Evolutionary conservation across 2,113 vertebrate species (phyloP).

Genomic region (Phodopus roborovskii): DNA sequence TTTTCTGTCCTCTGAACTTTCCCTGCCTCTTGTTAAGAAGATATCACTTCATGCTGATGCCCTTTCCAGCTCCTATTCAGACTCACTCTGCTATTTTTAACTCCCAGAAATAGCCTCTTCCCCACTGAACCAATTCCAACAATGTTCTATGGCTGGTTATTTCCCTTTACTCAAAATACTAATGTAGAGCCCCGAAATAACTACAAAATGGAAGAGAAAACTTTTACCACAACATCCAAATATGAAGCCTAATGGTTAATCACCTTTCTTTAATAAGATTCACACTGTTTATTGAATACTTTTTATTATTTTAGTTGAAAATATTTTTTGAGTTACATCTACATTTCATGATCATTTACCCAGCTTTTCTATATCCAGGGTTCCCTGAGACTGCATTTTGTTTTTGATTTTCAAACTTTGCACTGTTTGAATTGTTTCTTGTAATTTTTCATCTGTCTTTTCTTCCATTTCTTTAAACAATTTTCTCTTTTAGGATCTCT

Average conservation of each 20-base stretch:
- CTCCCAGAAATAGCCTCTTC: slow-evolving; percentile 47
- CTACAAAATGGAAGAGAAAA: not conserved
- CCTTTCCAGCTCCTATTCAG: slow-evolving; percentile 28
- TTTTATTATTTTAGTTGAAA: not conserved
- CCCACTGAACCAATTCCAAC: not conserved
- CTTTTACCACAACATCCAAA: not conserved
- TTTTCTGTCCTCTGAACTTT: not conserved
- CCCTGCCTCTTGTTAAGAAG: not conserved
- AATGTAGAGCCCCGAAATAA: not conserved
- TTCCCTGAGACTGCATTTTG: too few species aligned
- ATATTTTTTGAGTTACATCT: not conserved
- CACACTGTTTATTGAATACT: not conserved
- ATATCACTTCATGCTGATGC: not conserved
- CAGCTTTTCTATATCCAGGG: too few species aligned
- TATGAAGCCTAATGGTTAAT: not conserved
- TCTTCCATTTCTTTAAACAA: too few species aligned
- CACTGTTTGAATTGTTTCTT: too few species aligned
- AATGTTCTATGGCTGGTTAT: slow-evolving; percentile 3
- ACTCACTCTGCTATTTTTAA: slow-evolving; percentile 34
- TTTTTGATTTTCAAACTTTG: too few species aligned
- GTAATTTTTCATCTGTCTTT: too few species aligned
- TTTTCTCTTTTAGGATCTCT: too few species aligned
- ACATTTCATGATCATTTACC: too few species aligned
- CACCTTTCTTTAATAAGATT: not conserved
- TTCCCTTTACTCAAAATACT: not conserved